phyloP scores from a whole-genome alignment of 2,888 invertebrate species.

The Nephrocerus scutellatus region DNA sequence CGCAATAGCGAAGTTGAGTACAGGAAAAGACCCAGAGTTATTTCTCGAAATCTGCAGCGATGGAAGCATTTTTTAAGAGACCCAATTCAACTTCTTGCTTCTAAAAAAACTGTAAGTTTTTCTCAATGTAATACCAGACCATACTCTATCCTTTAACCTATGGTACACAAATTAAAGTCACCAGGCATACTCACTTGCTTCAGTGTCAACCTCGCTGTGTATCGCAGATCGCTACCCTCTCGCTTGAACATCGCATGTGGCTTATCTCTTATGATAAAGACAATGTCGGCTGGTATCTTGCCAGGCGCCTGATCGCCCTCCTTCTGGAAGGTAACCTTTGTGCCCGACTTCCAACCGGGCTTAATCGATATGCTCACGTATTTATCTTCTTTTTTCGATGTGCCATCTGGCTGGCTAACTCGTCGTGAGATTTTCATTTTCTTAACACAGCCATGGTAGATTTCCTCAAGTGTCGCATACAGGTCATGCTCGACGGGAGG shows the following conservation, averaged over 20 bases:
- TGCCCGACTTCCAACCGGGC: slow-evolving; percentile 97
- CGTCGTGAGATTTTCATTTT: slow-evolving; percentile 98
- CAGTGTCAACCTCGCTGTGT: slow-evolving; percentile 78
- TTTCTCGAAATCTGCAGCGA: too few species aligned
- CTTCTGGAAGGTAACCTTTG: slow-evolving; percentile 95
- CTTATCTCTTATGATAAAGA: slow-evolving; percentile 94
- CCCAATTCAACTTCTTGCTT: neutral
- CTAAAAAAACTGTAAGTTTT: too few species aligned
- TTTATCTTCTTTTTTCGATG: slow-evolving; percentile 86
- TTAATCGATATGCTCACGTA: slow-evolving; percentile 91
- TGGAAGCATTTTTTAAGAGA: too few species aligned
- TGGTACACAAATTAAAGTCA: too few species aligned
- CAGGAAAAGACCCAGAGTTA: too few species aligned
- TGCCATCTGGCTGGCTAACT: slow-evolving; percentile 78
- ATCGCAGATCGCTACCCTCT: slow-evolving; percentile 90
- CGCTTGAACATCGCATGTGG: slow-evolving; percentile 85
- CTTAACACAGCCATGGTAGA: slow-evolving; percentile 90
- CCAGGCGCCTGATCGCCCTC: slow-evolving; percentile 93
- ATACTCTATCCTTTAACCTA: too few species aligned
- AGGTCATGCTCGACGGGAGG: slow-evolving; percentile 89
- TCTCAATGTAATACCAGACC: too few species aligned
- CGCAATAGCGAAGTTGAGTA: too few species aligned
- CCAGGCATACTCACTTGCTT: slow-evolving; percentile 65
- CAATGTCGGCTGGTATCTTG: slow-evolving; percentile 94
- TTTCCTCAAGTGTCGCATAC: slow-evolving; percentile 89